Evolutionary conservation across 2,888 invertebrate genomes (phyloP).

Genomic region (Caenorhabditis sp.): DNA sequence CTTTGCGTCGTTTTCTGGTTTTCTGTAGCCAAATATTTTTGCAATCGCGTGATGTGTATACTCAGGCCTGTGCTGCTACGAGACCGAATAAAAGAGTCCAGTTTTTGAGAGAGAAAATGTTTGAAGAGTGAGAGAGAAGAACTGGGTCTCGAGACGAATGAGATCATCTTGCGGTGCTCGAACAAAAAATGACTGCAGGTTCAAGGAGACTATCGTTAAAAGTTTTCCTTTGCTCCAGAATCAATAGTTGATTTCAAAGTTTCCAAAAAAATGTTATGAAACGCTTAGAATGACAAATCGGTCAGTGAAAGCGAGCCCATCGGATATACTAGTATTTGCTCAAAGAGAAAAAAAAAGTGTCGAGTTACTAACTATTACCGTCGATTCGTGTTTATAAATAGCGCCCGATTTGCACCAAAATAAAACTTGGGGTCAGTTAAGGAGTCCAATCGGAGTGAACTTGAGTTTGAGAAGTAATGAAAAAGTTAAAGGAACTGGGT

Average conservation of each 20-base stretch:
- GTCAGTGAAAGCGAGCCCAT: conserved; percentile 37
- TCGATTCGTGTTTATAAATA: conserved; percentile 39
- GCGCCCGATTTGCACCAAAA: conserved; percentile 28
- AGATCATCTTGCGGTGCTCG: conserved; percentile 30
- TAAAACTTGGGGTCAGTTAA: conserved; percentile 30
- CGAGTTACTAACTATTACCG: conserved; percentile 55
- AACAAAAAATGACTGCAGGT: conserved; percentile 8
- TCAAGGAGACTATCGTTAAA: conserved; percentile 8
- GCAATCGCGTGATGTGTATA: conserved; percentile 62
- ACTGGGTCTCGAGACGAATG: conserved; percentile 52
- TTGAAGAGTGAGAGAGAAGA: conserved; percentile 43
- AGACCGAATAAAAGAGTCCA: conserved; percentile 51
- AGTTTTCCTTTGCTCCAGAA: too few relatives aligned
- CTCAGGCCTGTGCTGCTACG: conserved; percentile 50
- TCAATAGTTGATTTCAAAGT: neutral
- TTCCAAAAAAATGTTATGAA: neutral
- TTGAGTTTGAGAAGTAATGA: conserved; percentile 14
- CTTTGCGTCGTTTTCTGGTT: conserved; percentile 55
- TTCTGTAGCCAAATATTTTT: conserved; percentile 61
- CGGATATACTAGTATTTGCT: conserved; percentile 27
- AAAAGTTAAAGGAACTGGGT: conserved; percentile 24
- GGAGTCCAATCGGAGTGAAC: conserved; percentile 24
- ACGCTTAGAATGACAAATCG: conserved; percentile 9
- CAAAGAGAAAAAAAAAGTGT: conserved; percentile 55
- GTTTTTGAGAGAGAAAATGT: conserved; percentile 55